Evolutionary conservation across 2,113 vertebrate genomes (phyloP).

Genomic region (Crotalus horridus): DNA sequence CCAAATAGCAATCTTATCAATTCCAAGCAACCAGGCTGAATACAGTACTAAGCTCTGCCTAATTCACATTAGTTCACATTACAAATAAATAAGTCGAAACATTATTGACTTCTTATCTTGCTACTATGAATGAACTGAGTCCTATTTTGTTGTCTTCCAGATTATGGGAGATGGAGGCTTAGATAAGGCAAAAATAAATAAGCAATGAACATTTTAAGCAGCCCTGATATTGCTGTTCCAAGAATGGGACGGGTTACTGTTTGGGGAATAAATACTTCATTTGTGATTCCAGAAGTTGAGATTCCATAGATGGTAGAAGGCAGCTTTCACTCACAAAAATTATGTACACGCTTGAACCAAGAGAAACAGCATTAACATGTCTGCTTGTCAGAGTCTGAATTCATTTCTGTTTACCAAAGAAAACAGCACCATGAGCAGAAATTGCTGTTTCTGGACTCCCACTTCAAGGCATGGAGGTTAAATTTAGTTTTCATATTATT

Average conservation of each 20-base stretch:
- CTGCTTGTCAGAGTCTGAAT: slow-evolving; percentile 60
- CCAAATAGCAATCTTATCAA: neutral
- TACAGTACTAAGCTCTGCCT: neutral
- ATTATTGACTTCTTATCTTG: neutral
- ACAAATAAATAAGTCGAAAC: neutral
- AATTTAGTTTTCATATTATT: slow-evolving; percentile 63
- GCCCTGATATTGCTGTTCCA: slow-evolving; percentile 18
- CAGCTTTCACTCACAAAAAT: slow-evolving; percentile 48
- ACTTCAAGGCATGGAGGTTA: slow-evolving; percentile 62
- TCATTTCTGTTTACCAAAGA: slow-evolving; percentile 58
- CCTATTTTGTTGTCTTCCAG: neutral
- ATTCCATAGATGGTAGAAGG: slow-evolving; percentile 38
- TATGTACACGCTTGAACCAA: slow-evolving; percentile 41
- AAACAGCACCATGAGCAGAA: slow-evolving; percentile 45
- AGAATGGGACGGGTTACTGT: neutral
- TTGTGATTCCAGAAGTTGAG: slow-evolving; percentile 38
- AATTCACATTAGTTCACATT: neutral
- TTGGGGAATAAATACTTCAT: slow-evolving; percentile 35
- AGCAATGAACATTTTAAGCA: slow-evolving; percentile 20
- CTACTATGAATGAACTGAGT: neutral
- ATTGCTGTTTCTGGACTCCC: slow-evolving; percentile 58
- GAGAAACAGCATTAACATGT: slow-evolving; percentile 57
- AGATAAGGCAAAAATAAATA: slow-evolving; percentile 24
- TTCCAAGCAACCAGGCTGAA: neutral
- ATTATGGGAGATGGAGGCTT: neutral